phyloP scores from a whole-genome alignment of 2,113 vertebrate genomes.

The Vimba vimba region DNA sequence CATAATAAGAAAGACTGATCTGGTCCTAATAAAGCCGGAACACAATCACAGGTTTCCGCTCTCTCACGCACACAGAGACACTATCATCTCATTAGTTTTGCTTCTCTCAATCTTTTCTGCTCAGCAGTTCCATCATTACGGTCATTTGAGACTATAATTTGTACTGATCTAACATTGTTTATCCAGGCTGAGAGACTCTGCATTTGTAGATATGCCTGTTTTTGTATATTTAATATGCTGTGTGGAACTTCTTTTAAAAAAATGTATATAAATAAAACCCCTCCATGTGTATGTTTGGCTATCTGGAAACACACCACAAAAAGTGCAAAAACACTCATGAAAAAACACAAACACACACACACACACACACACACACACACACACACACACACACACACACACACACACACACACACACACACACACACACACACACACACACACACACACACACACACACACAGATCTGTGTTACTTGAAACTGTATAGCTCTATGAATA shows the following conservation, averaged over 20 bases:
- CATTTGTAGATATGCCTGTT: not conserved
- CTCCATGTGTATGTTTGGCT: not conserved
- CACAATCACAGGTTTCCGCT: conserved; percentile 11
- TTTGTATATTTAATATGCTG: not conserved
- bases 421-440: too few species aligned
- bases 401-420: too few species aligned
- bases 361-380: too few species aligned
- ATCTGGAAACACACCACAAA: not conserved
- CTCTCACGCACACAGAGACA: not conserved
- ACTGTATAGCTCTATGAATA: too few species aligned
- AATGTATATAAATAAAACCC: not conserved
- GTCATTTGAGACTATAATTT: conserved; percentile 3
- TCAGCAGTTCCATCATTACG: conserved; percentile 15
- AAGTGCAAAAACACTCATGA: not conserved
- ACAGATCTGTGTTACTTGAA: too few species aligned
- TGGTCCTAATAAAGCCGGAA: conserved; percentile 27
- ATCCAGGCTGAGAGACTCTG: not conserved
- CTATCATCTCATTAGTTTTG: conserved; percentile 3
- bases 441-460: too few species aligned
- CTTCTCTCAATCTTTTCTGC: not conserved
- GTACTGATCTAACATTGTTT: conserved; percentile 13
- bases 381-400: too few species aligned
- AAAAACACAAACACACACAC: too few species aligned
- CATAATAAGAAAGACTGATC: conserved; percentile 28
- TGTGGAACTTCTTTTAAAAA: not conserved